These are phyloP conservation scores for Stictonetta naevosa DNA, from an alignment of 2,113 vertebrate genomes.

Conservation along the genomic window DNA sequence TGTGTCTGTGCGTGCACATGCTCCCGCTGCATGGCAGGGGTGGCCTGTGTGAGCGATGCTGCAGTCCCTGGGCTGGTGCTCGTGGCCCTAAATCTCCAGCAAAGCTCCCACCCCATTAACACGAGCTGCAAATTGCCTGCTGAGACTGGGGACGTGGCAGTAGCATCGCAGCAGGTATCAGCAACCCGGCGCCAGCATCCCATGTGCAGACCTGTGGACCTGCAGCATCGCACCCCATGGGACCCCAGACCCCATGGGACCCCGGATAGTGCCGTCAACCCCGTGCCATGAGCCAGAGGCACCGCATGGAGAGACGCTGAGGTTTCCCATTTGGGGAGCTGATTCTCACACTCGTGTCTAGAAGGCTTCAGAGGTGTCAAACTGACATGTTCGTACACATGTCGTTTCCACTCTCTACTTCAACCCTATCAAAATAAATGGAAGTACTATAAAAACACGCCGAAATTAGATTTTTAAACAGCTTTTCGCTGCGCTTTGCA, in stretches of 20 bases:
- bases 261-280: neutral
- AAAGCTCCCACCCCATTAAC: neutral
- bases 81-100: accelerated
- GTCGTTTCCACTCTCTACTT: neutral
- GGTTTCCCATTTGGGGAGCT: neutral
- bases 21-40: accelerated
- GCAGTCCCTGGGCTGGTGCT: neutral
- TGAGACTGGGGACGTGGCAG: no score
- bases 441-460: neutral
- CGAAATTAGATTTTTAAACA: neutral
- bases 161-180: no score
- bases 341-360: neutral
- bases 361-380: neutral
- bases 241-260: no score
- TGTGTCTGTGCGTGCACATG: no score
- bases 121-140: neutral
- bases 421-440: neutral
- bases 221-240: no score
- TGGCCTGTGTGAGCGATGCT: no score
- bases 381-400: neutral
- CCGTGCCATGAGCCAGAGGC: neutral
- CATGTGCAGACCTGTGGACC: no score
- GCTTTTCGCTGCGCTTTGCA: neutral
- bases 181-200: no score
- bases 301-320: neutral